Evolutionary conservation across 2,888 invertebrate genomes (phyloP).

Genomic region (Platycheirus albimanus): DNA sequence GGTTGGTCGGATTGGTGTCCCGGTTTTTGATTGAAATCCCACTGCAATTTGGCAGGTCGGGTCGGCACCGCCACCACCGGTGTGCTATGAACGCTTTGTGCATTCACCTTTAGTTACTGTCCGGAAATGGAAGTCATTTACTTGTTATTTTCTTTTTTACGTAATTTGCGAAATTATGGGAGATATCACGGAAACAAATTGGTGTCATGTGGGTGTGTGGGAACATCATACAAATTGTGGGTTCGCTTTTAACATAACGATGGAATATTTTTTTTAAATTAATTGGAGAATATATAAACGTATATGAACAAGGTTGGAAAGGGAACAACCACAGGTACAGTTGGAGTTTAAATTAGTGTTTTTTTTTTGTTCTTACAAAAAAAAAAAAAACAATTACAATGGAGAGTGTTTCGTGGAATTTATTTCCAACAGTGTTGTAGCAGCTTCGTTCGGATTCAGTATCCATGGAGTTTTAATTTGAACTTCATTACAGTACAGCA

Average conservation of each 20-base stretch:
- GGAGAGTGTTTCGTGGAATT: no score
- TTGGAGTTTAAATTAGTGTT: no score
- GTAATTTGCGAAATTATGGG: conserved; percentile 62
- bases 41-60: conserved; percentile 21
- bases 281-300: background rate
- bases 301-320: no score
- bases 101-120: conserved; percentile 7
- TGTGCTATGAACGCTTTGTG: conserved; percentile 13
- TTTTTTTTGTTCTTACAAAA: no score
- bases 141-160: conserved; percentile 17
- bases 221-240: background rate
- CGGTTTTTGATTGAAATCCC: conserved; percentile 6
- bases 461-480: no score
- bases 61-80: background rate
- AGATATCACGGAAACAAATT: conserved; percentile 56
- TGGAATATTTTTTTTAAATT: background rate
- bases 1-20: conserved; percentile 27
- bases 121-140: conserved; percentile 67
- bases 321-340: no score
- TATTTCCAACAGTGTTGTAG: no score
- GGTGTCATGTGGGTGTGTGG: conserved; percentile 18
- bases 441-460: no score
- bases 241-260: background rate
- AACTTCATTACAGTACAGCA: no score
- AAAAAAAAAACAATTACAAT: no score